These are phyloP conservation scores for Sebastes baramenuke DNA, from an alignment of 2,797 vertebrate genomes.

Conservation along the genomic window DNA sequence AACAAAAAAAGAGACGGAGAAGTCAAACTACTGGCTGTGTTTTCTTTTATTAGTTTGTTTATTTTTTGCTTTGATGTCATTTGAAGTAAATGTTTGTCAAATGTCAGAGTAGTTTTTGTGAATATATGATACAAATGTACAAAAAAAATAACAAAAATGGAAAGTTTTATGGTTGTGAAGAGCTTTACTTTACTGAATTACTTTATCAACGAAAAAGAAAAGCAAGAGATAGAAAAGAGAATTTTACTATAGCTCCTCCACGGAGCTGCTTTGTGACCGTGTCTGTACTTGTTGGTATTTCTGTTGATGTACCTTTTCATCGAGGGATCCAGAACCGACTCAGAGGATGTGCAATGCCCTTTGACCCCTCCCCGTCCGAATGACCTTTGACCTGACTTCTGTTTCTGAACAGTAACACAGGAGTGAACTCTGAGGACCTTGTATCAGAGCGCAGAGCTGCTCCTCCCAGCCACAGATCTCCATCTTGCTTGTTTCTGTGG, in stretches of 20 bases:
- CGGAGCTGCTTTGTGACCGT: slow-evolving; percentile 74
- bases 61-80: slow-evolving; percentile 81
- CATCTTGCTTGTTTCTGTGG: slow-evolving; percentile 31
- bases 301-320: slow-evolving; percentile 53
- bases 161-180: slow-evolving; percentile 81
- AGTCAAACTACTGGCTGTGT: slow-evolving; percentile 67
- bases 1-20: slow-evolving; percentile 52
- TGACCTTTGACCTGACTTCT: slow-evolving; percentile 23
- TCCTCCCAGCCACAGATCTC: slow-evolving; percentile 37
- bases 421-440: slow-evolving; percentile 48
- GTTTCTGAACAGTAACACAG: slow-evolving; percentile 42
- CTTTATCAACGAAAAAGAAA: slow-evolving; percentile 73
- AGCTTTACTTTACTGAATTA: slow-evolving; percentile 81
- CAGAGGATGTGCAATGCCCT: slow-evolving; percentile 62
- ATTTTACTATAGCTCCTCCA: slow-evolving; percentile 49
- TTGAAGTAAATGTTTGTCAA: slow-evolving; percentile 86
- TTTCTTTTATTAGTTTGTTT: slow-evolving; percentile 76
- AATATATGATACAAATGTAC: slow-evolving; percentile 82
- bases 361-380: slow-evolving; percentile 25
- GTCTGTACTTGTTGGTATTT: slow-evolving; percentile 73
- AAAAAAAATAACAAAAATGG: slow-evolving; percentile 69
- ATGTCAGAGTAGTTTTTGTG: slow-evolving; percentile 84
- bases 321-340: slow-evolving; percentile 53
- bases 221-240: slow-evolving; percentile 67
- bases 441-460: slow-evolving; percentile 32